phyloP scores from a whole-genome alignment of 2,888 invertebrate species.

The Cerastis rubricosa region DNA sequence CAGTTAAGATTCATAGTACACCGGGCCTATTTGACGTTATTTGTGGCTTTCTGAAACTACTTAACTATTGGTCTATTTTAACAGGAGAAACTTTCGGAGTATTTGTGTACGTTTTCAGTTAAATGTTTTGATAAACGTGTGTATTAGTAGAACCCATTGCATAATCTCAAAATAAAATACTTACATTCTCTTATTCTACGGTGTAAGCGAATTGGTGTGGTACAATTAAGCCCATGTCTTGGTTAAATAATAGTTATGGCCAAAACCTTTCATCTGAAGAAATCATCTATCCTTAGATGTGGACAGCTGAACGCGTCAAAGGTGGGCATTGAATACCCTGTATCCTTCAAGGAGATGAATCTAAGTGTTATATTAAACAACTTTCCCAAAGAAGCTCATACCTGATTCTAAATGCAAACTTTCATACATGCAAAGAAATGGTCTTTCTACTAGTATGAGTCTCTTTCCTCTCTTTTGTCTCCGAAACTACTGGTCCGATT shows the following conservation, averaged over 20 bases:
- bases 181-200: neutral
- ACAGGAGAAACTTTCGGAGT: too few relatives aligned
- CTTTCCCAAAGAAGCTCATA: too few relatives aligned
- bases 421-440: too few relatives aligned
- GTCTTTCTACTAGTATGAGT: too few relatives aligned
- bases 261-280: neutral
- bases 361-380: too few relatives aligned
- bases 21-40: conserved; percentile 19
- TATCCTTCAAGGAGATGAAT: too few relatives aligned
- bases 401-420: too few relatives aligned
- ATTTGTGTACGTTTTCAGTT: neutral
- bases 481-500: too few relatives aligned
- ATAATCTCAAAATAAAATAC: neutral
- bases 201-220: neutral
- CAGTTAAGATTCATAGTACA: conserved; percentile 52
- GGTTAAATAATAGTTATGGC: neutral
- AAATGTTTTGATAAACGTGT: neutral
- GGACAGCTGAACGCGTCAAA: neutral
- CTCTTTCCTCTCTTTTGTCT: too few relatives aligned
- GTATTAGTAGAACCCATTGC: neutral
- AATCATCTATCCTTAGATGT: neutral
- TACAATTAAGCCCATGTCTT: neutral
- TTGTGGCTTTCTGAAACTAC: conserved; percentile 13
- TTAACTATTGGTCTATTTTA: conserved; percentile 2
- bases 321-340: too few relatives aligned